A percentile compares a stretch with the other conserved stretches of the same genome.
Conservation (phyloP, 2,888 invertebrate species). For the Andrena marginata region DNA sequence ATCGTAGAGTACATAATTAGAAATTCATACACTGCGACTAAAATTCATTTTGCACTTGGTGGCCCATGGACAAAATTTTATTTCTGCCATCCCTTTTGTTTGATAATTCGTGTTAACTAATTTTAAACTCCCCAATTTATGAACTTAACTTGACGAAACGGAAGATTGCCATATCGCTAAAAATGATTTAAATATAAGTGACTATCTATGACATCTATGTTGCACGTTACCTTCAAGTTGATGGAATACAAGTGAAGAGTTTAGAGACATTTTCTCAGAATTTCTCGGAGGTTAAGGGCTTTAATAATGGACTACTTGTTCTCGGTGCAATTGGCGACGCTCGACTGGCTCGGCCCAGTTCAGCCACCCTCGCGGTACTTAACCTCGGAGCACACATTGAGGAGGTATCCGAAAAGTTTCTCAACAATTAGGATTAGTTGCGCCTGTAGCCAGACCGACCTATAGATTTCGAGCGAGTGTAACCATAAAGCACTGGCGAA, state of each 20-base stretch:
- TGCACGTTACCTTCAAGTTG: neutral
- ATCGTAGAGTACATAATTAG: no score
- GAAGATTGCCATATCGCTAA: neutral
- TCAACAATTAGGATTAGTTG: constrained; percentile 78
- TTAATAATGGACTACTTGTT: constrained; percentile 56
- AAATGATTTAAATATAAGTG: neutral
- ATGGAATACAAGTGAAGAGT: neutral
- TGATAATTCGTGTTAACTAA: no score
- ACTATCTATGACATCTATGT: no score
- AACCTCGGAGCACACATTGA: constrained; percentile 69
- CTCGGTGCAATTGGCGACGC: constrained; percentile 59
- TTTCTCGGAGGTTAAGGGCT: constrained; percentile 21
- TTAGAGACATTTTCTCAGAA: neutral
- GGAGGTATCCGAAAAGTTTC: constrained; percentile 76
- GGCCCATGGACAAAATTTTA: no score
- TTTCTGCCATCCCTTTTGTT: no score
- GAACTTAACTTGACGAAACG: neutral
- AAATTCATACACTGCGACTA: no score
- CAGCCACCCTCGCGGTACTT: constrained; percentile 67
- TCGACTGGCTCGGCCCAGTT: constrained; percentile 63
- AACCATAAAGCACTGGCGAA: constrained; percentile 68
- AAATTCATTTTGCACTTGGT: no score
- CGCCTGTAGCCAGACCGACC: constrained; percentile 63
- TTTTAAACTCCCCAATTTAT: no score
- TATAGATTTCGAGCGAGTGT: constrained; percentile 70